phyloP scores from a whole-genome alignment of 2,888 invertebrate species.

The Callinectes sapidus region DNA sequence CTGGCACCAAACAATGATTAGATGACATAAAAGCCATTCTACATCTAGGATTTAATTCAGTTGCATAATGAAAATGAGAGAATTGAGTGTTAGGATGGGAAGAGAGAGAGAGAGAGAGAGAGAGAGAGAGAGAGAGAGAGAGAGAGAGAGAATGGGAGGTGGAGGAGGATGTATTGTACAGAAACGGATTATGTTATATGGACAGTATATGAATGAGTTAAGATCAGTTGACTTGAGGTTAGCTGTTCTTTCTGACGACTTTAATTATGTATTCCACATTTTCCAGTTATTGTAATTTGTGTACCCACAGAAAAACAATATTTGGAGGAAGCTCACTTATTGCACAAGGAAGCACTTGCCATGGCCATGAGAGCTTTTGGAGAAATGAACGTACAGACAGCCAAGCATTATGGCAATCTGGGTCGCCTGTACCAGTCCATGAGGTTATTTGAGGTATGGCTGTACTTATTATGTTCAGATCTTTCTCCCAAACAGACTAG shows the following conservation, averaged over 20 bases:
- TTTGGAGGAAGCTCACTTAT: conserved; percentile 86
- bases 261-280: background rate
- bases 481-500: background rate
- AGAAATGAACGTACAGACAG: conserved; percentile 94
- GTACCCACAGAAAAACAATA: conserved; percentile 79
- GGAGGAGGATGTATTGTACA: no score
- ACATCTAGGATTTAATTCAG: no score
- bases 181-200: no score
- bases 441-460: conserved; percentile 85
- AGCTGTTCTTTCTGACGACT: background rate
- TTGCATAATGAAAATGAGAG: no score
- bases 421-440: conserved; percentile 96
- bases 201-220: background rate
- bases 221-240: background rate
- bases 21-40: no score
- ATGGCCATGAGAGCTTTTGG: conserved; percentile 90
- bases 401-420: conserved; percentile 96
- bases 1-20: no score
- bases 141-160: no score
- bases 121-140: no score
- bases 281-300: background rate
- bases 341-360: conserved; percentile 89
- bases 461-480: background rate
- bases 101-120: no score
- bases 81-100: no score